Base-by-base conservation (phyloP, 2,113 vertebrate genomes). In the Oryzias javanicus region DNA sequence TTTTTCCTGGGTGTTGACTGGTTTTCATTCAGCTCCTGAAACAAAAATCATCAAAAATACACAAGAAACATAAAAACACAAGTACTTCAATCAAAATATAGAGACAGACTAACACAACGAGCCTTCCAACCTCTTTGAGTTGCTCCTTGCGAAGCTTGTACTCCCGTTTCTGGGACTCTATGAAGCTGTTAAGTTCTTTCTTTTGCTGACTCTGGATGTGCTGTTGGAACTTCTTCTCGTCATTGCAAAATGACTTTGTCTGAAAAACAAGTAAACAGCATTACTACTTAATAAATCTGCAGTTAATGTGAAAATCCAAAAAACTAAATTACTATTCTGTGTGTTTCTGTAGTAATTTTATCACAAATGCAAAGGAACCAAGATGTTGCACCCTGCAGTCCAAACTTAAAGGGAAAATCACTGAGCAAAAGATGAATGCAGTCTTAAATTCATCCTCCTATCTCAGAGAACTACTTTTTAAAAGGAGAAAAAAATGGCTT, bases 1-100 rank as follows among this genome's bases (percentile, higher is more conserved):
- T 99, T 96, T 79, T 99, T 99, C 92, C 98, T 99, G 15, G 97
- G 96, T 47, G 97, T 99, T 72, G 96, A 98, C 90, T 98, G 97
- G 88, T 99, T 98, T 92, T 98, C 97, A 86, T 93, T 99, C 79
- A 99, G 80, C 74, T 98, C 96, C 97, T 99, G 62, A 22, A 87
- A 73, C 0, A 17, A 27, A 27, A 51, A 27, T 2, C 35, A 12
- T 10, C 35, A 35, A 35, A 51, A 25, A 25, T 6, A 25, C 19
- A 56, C 19, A 16, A 59, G 60, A 70, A 55, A n/a, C 1, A 3
- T 12, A 22, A 22, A 22, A 47, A 14, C 6, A 47, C 6, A 24
- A 19, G 60, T 70, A 52, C 4, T 0, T 40, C 27, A 45, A 40
- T 6, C 14, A 4, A 7, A 1, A 27, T 10, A 12, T 58, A 5